Conservation (phyloP, 2,888 invertebrate species). For the Drosophila suboccidentalis region DNA sequence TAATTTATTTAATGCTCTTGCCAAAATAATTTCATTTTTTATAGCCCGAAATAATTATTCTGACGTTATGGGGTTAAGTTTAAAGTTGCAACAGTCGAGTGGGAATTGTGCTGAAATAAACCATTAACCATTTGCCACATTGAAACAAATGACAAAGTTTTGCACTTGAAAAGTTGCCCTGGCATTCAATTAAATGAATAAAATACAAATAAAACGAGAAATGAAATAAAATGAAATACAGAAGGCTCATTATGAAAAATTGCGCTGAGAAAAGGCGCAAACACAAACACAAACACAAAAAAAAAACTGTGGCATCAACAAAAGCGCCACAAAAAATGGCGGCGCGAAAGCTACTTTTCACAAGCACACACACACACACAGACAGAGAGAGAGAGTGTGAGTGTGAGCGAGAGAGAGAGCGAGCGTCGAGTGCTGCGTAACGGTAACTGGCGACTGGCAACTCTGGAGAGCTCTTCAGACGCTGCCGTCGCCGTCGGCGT, state of each 20-base stretch:
- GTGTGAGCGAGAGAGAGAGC: slow-evolving; percentile 12
- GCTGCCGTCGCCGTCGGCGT: slow-evolving; percentile 64
- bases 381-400: slow-evolving; percentile 25
- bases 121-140: slow-evolving; percentile 74
- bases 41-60: background rate
- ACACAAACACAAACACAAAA: slow-evolving; percentile 56
- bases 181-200: slow-evolving; percentile 64
- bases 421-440: slow-evolving; percentile 48
- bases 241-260: slow-evolving; percentile 79
- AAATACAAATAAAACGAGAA: slow-evolving; percentile 38
- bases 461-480: slow-evolving; percentile 76
- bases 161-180: slow-evolving; percentile 78
- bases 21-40: background rate
- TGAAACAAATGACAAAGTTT: slow-evolving; percentile 83
- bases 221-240: slow-evolving; percentile 37
- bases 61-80: background rate
- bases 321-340: slow-evolving; percentile 84
- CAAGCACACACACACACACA: slow-evolving; percentile 38
- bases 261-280: slow-evolving; percentile 62
- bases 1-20: background rate
- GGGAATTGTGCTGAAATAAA: slow-evolving; percentile 34
- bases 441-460: slow-evolving; percentile 67
- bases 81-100: slow-evolving; percentile 20
- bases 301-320: slow-evolving; percentile 76
- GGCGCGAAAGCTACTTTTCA: slow-evolving; percentile 84